phyloP scores from a whole-genome alignment of 2,797 vertebrate species.

The Falco rusticolus region DNA sequence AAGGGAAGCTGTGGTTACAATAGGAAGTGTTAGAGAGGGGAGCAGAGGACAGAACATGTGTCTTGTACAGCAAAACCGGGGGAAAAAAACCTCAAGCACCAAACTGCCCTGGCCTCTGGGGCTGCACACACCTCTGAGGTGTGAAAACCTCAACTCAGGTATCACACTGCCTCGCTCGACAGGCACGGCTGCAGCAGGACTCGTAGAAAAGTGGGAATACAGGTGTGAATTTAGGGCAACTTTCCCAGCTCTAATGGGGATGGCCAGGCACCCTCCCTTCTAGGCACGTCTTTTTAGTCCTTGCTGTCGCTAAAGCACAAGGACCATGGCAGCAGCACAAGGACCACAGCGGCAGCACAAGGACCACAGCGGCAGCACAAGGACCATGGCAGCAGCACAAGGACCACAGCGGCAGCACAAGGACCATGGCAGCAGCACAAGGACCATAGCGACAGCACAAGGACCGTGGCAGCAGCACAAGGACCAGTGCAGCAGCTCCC shows the following conservation, averaged over 20 bases:
- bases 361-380: background rate
- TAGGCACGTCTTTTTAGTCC: background rate
- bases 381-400: too few relatives aligned
- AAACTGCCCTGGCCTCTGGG: background rate
- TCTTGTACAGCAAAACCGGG: background rate
- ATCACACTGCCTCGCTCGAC: accelerated
- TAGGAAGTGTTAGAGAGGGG: background rate
- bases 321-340: background rate
- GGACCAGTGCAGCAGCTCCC: background rate
- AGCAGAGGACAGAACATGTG: background rate
- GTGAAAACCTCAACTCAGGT: background rate
- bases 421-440: background rate
- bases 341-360: too few relatives aligned
- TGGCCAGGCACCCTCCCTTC: background rate
- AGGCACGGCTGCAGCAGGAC: background rate
- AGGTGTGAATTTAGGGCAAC: background rate
- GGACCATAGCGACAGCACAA: too few relatives aligned
- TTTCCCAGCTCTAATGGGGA: background rate
- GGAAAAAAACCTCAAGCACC: accelerated
- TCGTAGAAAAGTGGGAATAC: background rate
- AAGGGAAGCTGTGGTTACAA: background rate
- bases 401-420: background rate
- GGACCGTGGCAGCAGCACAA: background rate
- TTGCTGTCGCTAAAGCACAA: background rate
- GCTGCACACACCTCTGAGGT: background rate